Conservation (phyloP, 2,888 invertebrate genomes). For the Liopterus haemorrhoidalis region DNA sequence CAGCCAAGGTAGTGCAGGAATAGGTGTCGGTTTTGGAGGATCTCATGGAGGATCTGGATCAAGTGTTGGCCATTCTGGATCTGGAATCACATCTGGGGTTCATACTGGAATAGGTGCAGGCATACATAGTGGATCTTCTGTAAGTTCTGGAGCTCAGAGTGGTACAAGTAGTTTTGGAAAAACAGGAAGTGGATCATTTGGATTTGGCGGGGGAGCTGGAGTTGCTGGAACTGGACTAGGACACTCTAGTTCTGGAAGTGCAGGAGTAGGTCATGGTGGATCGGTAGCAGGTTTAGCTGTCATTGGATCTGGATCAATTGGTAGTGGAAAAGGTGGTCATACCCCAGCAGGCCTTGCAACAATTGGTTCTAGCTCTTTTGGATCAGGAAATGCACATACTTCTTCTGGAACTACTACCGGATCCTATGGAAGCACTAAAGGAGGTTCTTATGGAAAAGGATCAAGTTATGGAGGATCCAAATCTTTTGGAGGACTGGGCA, state of each 20-base stretch:
- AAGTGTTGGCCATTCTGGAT: slow-evolving; percentile 8
- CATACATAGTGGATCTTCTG: slow-evolving; percentile 1
- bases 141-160: slow-evolving; percentile 13
- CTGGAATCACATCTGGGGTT: slow-evolving; percentile 10
- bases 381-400: no score
- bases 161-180: slow-evolving; percentile 8
- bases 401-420: no score
- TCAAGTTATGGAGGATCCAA: no score
- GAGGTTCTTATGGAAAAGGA: no score
- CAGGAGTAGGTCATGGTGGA: not conserved
- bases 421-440: no score
- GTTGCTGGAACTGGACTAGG: no score
- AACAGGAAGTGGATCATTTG: slow-evolving; percentile 3
- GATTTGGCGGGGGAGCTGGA: no score
- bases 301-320: slow-evolving; percentile 3
- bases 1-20: slow-evolving; percentile 6
- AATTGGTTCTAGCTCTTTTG: no score
- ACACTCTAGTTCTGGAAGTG: no score
- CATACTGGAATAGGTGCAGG: slow-evolving; percentile 15
- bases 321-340: no score
- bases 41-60: slow-evolving; percentile 7
- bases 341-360: no score
- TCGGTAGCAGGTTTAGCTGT: not conserved
- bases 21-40: slow-evolving; percentile 15
- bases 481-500: no score